A percentile compares a stretch with the other conserved stretches of the same genome.
Conservation (phyloP, 1,140 invertebrate species). For the Gonioctena quinquepunctata region DNA sequence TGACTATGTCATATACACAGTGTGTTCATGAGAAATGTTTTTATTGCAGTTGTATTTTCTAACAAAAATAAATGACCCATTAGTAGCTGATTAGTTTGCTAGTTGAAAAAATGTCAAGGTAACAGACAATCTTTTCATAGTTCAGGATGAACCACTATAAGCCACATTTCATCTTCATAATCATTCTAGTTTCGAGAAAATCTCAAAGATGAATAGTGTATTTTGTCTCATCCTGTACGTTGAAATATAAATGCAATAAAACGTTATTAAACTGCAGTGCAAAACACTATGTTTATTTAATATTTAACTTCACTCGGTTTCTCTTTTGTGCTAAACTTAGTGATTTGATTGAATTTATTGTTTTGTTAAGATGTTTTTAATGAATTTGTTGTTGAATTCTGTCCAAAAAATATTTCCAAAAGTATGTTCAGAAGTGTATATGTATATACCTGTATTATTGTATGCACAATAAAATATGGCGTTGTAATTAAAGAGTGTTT, state of each 20-base stretch:
- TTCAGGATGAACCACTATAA: not conserved
- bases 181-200: not conserved
- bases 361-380: slow-evolving; percentile 36
- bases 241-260: slow-evolving; percentile 43
- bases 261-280: slow-evolving; percentile 4
- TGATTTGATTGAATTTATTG: slow-evolving; percentile 51
- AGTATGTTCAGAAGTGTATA: slow-evolving; percentile 56
- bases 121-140: slow-evolving; percentile 28
- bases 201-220: not conserved
- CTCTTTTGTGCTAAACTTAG: slow-evolving; percentile 39
- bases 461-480: slow-evolving; percentile 58
- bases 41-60: slow-evolving; percentile 36
- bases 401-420: slow-evolving; percentile 55
- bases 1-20: slow-evolving; percentile 38
- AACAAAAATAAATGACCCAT: slow-evolving; percentile 5
- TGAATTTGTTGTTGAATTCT: slow-evolving; percentile 57
- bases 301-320: slow-evolving; percentile 40
- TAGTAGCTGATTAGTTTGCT: not conserved
- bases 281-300: slow-evolving; percentile 27
- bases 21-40: slow-evolving; percentile 41
- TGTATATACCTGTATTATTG: slow-evolving; percentile 58
- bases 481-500: slow-evolving; percentile 45
- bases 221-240: slow-evolving; percentile 11
- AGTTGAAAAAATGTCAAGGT: slow-evolving; percentile 21
- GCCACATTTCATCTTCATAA: too few relatives aligned